A percentile compares a stretch with the other conserved stretches of the same genome.
Evolutionary conservation across 1,140 invertebrate species (phyloP).

Genomic region (Sycophaga agraensis): DNA sequence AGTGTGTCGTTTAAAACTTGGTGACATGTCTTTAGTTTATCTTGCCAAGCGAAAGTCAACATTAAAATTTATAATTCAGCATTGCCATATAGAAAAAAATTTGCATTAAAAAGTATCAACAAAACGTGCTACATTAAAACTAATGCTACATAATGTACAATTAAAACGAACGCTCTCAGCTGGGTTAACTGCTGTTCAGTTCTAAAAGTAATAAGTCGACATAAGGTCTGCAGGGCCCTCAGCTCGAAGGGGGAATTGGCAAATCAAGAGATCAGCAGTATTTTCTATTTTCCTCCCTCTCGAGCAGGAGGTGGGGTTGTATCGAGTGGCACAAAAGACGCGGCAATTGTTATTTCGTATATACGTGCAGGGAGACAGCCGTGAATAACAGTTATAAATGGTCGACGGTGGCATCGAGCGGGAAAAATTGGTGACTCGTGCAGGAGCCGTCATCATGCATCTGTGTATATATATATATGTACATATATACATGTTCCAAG

Average conservation of each 20-base stretch:
- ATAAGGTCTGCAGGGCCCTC: neutral
- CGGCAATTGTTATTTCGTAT: constrained; percentile 31
- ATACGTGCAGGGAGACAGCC: constrained; percentile 34
- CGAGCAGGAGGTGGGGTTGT: constrained; percentile 22
- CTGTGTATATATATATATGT: no score
- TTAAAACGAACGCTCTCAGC: neutral
- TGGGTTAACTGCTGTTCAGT: neutral
- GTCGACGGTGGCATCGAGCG: constrained; percentile 17
- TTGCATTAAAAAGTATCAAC: no score
- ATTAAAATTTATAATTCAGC: no score
- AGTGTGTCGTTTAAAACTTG: no score
- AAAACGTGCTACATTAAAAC: no score
- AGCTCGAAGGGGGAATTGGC: constrained; percentile 33
- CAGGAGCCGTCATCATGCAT: constrained; percentile 14
- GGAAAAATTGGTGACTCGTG: constrained; percentile 27
- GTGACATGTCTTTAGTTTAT: no score
- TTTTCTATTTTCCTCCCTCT: no score
- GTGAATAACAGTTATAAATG: constrained; percentile 44
- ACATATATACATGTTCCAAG: no score
- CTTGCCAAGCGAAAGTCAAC: no score
- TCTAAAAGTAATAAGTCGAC: neutral
- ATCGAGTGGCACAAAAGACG: constrained; percentile 28
- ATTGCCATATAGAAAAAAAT: no score
- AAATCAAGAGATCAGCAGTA: constrained; percentile 46
- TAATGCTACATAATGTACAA: no score